Evolutionary conservation across 1,140 invertebrate species (phyloP).

Genomic region (Drosophila tsacasi): DNA sequence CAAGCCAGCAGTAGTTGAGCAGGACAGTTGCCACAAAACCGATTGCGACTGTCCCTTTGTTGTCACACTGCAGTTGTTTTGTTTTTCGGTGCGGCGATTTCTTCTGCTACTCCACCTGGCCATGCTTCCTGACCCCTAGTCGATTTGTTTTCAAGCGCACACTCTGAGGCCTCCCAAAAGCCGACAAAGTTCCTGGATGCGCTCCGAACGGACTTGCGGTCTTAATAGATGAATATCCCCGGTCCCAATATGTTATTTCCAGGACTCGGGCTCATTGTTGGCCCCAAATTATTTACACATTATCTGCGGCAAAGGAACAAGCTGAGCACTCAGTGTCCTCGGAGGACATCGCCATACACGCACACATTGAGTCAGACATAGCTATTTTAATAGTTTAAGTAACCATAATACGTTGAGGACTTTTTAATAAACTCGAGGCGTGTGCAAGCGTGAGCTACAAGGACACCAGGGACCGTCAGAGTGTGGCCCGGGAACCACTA

Average conservation of each 20-base stretch:
- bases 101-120: slow-evolving; percentile 10
- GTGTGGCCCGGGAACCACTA: slow-evolving; percentile 30
- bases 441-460: slow-evolving; percentile 64
- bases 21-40: slow-evolving; percentile 43
- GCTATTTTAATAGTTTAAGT: slow-evolving; percentile 84
- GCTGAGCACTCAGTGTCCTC: slow-evolving; percentile 1
- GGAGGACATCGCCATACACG: slow-evolving; percentile 22
- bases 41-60: slow-evolving; percentile 63
- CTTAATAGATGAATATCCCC: slow-evolving; percentile 18
- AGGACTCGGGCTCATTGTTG: slow-evolving; percentile 37
- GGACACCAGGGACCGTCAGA: slow-evolving; percentile 55
- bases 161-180: slow-evolving; percentile 24
- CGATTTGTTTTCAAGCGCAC: slow-evolving; percentile 71
- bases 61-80: slow-evolving; percentile 68
- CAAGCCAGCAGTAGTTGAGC: slow-evolving; percentile 30
- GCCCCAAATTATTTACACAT: slow-evolving; percentile 72
- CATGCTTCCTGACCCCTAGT: slow-evolving; percentile 29
- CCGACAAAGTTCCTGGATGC: slow-evolving; percentile 60
- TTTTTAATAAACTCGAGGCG: slow-evolving; percentile 84
- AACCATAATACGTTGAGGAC: slow-evolving; percentile 83
- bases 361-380: slow-evolving; percentile 42
- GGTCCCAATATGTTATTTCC: slow-evolving; percentile 19
- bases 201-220: slow-evolving; percentile 55
- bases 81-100: slow-evolving; percentile 18
- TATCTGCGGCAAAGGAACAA: slow-evolving; percentile 46